Percentiles rank a stretch among this genome's conserved stretches.
phyloP scores from a whole-genome alignment of 2,113 vertebrate species.

The Herpetotheres cachinnans region DNA sequence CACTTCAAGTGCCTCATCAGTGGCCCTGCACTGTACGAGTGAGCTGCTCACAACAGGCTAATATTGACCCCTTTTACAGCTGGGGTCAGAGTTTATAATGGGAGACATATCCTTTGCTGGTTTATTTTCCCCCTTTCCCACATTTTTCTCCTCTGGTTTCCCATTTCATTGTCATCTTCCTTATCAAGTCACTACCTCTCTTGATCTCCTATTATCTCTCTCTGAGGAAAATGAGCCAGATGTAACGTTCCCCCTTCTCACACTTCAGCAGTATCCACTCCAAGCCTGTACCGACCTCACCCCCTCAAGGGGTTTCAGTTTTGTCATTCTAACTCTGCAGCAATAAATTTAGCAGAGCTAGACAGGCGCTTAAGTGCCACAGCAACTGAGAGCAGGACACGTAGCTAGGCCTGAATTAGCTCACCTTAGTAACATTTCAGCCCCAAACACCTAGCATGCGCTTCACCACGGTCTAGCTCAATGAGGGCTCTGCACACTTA shows the following conservation, averaged over 20 bases:
- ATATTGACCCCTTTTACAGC: neutral
- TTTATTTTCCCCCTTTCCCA: neutral
- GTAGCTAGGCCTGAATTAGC: neutral
- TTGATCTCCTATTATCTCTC: neutral
- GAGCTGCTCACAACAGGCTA: neutral
- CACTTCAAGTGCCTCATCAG: neutral
- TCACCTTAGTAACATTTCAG: neutral
- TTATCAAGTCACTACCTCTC: neutral
- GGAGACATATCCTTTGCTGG: neutral
- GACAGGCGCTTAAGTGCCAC: neutral
- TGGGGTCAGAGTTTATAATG: accelerated
- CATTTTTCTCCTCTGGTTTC: neutral
- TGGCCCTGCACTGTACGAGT: neutral
- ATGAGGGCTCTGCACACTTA: neutral
- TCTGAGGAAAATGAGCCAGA: neutral
- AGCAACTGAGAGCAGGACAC: neutral
- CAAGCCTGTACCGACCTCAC: neutral
- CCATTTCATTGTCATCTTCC: neutral
- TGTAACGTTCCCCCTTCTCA: neutral
- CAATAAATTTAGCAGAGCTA: neutral
- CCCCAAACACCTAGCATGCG: accelerated
- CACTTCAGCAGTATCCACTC: neutral
- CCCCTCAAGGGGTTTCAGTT: accelerated
- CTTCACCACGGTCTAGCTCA: neutral
- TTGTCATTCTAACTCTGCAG: neutral